phyloP scores from a whole-genome alignment of 2,113 vertebrate species.

The Macaca nemestrina region DNA sequence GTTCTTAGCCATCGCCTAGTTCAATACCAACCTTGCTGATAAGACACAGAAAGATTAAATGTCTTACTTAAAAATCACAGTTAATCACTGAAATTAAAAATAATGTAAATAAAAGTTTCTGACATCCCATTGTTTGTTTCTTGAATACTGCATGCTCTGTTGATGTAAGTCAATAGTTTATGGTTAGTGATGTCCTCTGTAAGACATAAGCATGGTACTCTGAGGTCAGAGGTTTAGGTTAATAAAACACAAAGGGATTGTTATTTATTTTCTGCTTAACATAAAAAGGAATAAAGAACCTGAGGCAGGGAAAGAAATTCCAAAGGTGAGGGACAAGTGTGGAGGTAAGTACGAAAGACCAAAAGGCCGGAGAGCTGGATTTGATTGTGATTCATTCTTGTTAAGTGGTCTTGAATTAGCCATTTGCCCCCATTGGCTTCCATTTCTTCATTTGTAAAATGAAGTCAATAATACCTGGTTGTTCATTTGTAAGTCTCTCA shows the following conservation, averaged over 20 bases:
- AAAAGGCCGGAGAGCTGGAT: not conserved
- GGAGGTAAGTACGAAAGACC: not conserved
- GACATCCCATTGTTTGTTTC: not conserved
- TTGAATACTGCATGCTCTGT: not conserved
- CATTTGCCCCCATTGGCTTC: not conserved
- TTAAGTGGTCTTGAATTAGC: not conserved
- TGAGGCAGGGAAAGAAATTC: not conserved
- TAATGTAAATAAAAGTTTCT: not conserved
- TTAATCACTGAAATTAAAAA: not conserved
- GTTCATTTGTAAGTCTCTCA: not conserved
- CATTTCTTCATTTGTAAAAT: not conserved
- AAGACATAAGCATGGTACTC: not conserved
- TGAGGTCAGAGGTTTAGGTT: not conserved
- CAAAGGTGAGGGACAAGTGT: not conserved
- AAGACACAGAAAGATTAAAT: not conserved
- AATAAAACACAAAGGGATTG: not conserved
- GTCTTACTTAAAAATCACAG: not conserved
- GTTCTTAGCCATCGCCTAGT: not conserved
- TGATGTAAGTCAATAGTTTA: not conserved
- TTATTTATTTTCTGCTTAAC: not conserved
- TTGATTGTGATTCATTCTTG: not conserved
- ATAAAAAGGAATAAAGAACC: not conserved
- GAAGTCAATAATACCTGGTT: not conserved
- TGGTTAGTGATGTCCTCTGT: not conserved
- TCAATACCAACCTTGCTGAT: not conserved